Evolutionary conservation across 2,888 invertebrate species (phyloP).

Genomic region (Caprella mutica): DNA sequence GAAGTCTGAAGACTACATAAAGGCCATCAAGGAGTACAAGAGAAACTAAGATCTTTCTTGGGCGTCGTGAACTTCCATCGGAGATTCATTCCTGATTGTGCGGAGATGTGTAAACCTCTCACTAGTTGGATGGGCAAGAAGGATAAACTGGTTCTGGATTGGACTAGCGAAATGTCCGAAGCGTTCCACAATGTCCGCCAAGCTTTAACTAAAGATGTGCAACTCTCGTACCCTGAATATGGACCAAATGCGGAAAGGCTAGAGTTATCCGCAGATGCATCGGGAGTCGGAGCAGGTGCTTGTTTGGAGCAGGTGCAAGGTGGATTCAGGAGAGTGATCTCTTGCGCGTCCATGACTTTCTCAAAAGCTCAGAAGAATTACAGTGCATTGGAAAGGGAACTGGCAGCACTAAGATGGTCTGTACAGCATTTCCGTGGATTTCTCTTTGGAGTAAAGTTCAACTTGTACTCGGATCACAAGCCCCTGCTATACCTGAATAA

Average conservation of each 20-base stretch:
- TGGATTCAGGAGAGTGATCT: neutral
- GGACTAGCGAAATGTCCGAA: neutral
- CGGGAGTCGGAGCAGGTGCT: neutral
- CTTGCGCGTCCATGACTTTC: neutral
- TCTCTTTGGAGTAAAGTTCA: neutral
- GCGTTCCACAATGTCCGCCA: neutral
- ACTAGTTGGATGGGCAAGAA: neutral
- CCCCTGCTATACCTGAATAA: neutral
- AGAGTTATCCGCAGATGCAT: neutral
- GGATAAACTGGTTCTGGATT: neutral
- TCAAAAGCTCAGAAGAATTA: neutral
- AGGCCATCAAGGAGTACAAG: neutral
- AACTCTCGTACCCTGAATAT: neutral
- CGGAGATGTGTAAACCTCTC: neutral
- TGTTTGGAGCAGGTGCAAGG: neutral
- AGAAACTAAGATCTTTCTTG: neutral
- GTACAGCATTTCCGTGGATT: neutral
- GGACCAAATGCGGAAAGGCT: neutral
- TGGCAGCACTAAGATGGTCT: neutral
- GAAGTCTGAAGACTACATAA: neutral
- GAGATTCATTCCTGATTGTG: neutral
- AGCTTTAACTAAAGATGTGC: neutral
- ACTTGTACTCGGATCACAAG: neutral
- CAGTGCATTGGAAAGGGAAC: neutral
- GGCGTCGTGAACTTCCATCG: neutral